phyloP scores from a whole-genome alignment of 2,797 vertebrate species.

The Tympanoctomys barrerae region DNA sequence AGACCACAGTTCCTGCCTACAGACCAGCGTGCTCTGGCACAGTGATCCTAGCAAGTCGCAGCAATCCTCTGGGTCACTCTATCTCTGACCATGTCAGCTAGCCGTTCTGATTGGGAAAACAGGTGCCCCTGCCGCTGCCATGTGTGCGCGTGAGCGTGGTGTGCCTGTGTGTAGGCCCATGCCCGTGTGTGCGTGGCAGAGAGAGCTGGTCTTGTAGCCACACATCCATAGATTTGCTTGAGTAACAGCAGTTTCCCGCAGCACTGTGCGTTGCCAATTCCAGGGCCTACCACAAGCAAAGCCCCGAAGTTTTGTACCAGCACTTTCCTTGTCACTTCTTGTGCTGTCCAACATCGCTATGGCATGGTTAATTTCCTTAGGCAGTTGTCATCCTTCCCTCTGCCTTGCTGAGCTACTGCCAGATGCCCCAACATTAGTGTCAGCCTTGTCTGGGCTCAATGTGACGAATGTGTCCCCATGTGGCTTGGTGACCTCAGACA shows the following conservation, averaged over 20 bases:
- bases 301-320: neutral
- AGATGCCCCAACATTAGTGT: neutral
- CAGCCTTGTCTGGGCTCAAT: constrained; percentile 3
- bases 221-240: neutral
- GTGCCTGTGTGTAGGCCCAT: accelerated
- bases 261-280: neutral
- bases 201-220: neutral
- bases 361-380: neutral
- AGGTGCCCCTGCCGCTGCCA: neutral
- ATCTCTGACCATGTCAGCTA: neutral
- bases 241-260: constrained; percentile 12
- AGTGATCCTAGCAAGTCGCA: neutral
- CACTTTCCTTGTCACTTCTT: neutral
- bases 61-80: neutral
- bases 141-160: neutral
- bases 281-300: constrained; percentile 29
- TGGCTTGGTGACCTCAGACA: constrained; percentile 45
- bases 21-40: neutral
- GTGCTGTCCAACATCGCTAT: neutral
- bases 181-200: neutral
- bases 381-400: neutral
- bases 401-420: neutral
- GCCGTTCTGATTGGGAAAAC: neutral
- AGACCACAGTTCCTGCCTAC: neutral
- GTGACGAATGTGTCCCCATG: neutral